Percentiles rank a stretch among this genome's conserved stretches.
These are phyloP conservation scores for Harlomillsia oculata DNA, from an alignment of 1,140 invertebrate species.

Conservation along the genomic window DNA sequence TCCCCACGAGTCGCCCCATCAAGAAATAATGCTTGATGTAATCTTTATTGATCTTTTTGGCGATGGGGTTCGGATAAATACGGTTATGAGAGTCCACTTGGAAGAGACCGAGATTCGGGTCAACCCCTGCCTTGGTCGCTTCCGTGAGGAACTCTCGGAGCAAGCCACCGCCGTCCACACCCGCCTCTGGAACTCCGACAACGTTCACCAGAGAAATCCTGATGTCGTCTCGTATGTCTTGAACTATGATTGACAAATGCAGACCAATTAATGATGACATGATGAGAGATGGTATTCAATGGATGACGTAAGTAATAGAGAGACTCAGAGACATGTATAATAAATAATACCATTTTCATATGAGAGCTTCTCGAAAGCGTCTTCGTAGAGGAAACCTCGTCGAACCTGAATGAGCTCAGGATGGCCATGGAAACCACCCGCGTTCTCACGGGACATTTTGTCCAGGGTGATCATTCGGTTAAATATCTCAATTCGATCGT, in stretches of 20 bases:
- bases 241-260: slow-evolving; percentile 49
- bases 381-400: slow-evolving; percentile 89
- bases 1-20: slow-evolving; percentile 87
- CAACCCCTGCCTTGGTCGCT: slow-evolving; percentile 86
- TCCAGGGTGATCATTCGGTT: slow-evolving; percentile 63
- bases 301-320: neutral
- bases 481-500: slow-evolving; percentile 74
- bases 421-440: slow-evolving; percentile 61
- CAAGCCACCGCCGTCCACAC: slow-evolving; percentile 90
- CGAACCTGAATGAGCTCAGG: slow-evolving; percentile 69
- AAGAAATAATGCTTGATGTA: slow-evolving; percentile 89
- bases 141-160: slow-evolving; percentile 86
- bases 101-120: slow-evolving; percentile 94
- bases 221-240: slow-evolving; percentile 73
- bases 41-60: slow-evolving; percentile 69
- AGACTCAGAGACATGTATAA: slow-evolving; percentile 15
- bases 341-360: slow-evolving; percentile 77
- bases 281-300: slow-evolving; percentile 17
- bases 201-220: slow-evolving; percentile 81
- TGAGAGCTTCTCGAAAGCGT: slow-evolving; percentile 89
- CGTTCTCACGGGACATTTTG: slow-evolving; percentile 57
- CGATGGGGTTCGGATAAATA: slow-evolving; percentile 90
- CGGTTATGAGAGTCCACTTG: slow-evolving; percentile 81
- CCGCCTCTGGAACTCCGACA: slow-evolving; percentile 83
- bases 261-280: slow-evolving; percentile 10